Percentiles rank a stretch among this genome's conserved stretches.
Conservation (phyloP, 2,797 vertebrate genomes). For the Hirundo rustica region DNA sequence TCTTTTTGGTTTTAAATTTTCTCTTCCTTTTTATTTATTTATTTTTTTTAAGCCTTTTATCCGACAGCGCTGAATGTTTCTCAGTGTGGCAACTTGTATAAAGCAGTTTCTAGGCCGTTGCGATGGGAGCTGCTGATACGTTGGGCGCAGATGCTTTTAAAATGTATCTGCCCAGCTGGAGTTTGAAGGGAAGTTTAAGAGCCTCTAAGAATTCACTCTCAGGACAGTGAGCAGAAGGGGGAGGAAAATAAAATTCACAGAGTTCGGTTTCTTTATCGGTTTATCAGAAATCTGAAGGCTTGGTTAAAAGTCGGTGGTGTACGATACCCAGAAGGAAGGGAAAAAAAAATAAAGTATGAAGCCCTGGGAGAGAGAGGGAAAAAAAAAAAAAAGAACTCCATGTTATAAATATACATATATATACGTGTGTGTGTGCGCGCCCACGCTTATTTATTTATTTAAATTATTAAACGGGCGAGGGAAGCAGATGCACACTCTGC, state of each 20-base stretch:
- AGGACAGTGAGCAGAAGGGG: neutral
- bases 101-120: neutral
- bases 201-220: neutral
- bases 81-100: neutral
- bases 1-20: neutral
- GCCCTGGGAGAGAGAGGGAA: neutral
- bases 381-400: neutral
- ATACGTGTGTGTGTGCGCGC: neutral
- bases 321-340: neutral
- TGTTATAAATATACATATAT: constrained; percentile 8
- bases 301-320: constrained; percentile 25
- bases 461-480: constrained; percentile 43
- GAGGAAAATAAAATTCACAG: neutral
- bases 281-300: neutral
- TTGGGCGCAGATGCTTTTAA: neutral
- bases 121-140: neutral
- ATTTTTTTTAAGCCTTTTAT: neutral
- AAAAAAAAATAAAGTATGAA: neutral
- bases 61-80: neutral
- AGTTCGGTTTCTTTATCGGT: neutral
- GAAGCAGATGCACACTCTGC: constrained; percentile 31
- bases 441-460: constrained; percentile 57
- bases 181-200: constrained; percentile 28
- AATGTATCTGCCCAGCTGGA: constrained; percentile 34
- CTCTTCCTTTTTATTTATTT: neutral